A percentile compares a stretch with the other conserved stretches of the same genome.
Conservation (phyloP, 2,888 invertebrate species). For the Drosophila kuntzei region DNA sequence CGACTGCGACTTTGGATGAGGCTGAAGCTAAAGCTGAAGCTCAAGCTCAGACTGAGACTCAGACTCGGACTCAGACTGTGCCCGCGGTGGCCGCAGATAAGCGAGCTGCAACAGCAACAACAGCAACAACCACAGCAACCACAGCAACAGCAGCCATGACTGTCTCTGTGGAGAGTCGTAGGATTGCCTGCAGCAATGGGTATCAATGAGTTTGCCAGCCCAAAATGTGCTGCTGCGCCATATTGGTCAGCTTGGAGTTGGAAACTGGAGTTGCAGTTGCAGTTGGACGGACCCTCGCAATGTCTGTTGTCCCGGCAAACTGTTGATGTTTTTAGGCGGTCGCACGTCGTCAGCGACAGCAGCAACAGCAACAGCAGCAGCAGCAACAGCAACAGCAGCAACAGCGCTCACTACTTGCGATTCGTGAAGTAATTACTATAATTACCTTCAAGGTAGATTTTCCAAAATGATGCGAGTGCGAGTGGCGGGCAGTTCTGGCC, state of each 20-base stretch:
- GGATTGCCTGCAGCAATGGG: slow-evolving; percentile 67
- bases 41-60: slow-evolving; percentile 13
- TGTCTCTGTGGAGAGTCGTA: slow-evolving; percentile 35
- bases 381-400: slow-evolving; percentile 46
- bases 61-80: slow-evolving; percentile 29
- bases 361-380: slow-evolving; percentile 37
- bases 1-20: slow-evolving; percentile 28
- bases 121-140: slow-evolving; percentile 35
- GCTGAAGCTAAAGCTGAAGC: slow-evolving; percentile 21
- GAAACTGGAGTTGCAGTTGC: slow-evolving; percentile 32
- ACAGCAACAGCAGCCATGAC: slow-evolving; percentile 60
- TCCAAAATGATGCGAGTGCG: slow-evolving; percentile 82
- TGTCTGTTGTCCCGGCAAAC: slow-evolving; percentile 73
- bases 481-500: slow-evolving; percentile 58
- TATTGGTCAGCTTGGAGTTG: slow-evolving; percentile 59
- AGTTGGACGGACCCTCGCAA: slow-evolving; percentile 46
- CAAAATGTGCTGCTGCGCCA: slow-evolving; percentile 56
- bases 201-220: slow-evolving; percentile 76
- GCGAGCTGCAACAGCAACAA: slow-evolving; percentile 48
- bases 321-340: slow-evolving; percentile 83
- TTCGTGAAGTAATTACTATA: slow-evolving; percentile 85
- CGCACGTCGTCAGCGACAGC: slow-evolving; percentile 79
- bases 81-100: slow-evolving; percentile 69
- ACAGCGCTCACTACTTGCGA: slow-evolving; percentile 82
- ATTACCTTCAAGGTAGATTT: slow-evolving; percentile 85